phyloP scores from a whole-genome alignment of 1,140 invertebrate genomes.

The Riptortus pedestris region DNA sequence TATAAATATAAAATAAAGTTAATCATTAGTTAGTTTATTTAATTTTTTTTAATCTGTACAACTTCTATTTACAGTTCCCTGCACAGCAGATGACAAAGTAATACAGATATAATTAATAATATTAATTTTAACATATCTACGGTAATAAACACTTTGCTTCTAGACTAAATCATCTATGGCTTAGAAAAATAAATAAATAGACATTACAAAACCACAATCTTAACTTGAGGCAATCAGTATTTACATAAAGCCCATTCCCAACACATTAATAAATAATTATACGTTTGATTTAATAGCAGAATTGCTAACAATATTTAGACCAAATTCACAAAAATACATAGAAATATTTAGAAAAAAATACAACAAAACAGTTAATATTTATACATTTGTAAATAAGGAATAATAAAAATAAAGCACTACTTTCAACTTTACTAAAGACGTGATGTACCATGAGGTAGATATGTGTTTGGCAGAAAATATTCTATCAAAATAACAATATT shows the following conservation, averaged over 20 bases:
- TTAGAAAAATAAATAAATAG: neutral
- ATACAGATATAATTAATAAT: neutral
- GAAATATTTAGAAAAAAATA: too few species aligned
- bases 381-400: neutral
- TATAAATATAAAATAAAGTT: neutral
- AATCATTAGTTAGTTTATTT: neutral
- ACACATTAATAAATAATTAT: too few species aligned
- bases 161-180: neutral
- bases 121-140: neutral
- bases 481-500: neutral
- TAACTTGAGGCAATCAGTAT: neutral
- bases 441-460: neutral
- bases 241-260: too few species aligned
- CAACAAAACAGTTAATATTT: too few species aligned
- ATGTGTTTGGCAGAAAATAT: neutral
- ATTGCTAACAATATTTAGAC: too few species aligned
- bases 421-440: neutral
- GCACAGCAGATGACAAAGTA: constrained; percentile 6
- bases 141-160: neutral
- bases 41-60: neutral
- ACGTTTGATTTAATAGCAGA: too few species aligned
- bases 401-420: neutral
- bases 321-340: too few species aligned
- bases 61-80: neutral
- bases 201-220: neutral